Conservation (phyloP, 2,797 vertebrate genomes). For the Clarias pachynema region DNA sequence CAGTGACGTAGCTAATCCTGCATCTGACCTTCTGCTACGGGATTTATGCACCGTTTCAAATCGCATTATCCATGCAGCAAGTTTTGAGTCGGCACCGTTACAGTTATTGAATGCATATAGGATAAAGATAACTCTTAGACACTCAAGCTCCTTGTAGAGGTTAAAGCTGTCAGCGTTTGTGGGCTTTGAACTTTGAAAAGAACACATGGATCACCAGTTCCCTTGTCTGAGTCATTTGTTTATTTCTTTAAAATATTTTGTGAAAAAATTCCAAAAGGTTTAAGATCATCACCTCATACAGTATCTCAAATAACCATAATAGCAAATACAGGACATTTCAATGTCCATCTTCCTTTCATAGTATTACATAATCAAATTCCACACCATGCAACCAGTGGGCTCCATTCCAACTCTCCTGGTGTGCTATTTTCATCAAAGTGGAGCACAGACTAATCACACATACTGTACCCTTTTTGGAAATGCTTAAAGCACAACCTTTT, state of each 20-base stretch:
- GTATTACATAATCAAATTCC: conserved; percentile 37
- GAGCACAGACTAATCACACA: conserved; percentile 3
- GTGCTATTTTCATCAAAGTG: conserved; percentile 35
- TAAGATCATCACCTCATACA: background rate
- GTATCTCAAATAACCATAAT: background rate
- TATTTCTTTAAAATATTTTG: background rate
- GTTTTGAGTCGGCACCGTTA: background rate
- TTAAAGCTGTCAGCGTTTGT: background rate
- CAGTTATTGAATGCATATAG: background rate
- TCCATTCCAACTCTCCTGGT: background rate
- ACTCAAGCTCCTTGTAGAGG: background rate
- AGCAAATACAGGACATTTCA: background rate
- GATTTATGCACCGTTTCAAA: conserved; percentile 22
- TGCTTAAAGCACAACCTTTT: background rate
- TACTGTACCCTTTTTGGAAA: conserved; percentile 2
- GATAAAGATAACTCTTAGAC: background rate
- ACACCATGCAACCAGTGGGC: conserved; percentile 19
- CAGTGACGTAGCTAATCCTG: conserved; percentile 24
- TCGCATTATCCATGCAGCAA: conserved; percentile 26
- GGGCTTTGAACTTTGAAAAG: conserved; percentile 10
- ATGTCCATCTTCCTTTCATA: background rate
- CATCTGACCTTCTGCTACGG: conserved; percentile 31
- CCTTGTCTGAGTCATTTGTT: background rate
- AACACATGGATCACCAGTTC: background rate
- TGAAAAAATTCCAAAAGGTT: background rate